A percentile compares a stretch with the other conserved stretches of the same genome.
These are phyloP conservation scores for Equus przewalskii DNA, from an alignment of 2,113 vertebrate species.

Conservation along the genomic window DNA sequence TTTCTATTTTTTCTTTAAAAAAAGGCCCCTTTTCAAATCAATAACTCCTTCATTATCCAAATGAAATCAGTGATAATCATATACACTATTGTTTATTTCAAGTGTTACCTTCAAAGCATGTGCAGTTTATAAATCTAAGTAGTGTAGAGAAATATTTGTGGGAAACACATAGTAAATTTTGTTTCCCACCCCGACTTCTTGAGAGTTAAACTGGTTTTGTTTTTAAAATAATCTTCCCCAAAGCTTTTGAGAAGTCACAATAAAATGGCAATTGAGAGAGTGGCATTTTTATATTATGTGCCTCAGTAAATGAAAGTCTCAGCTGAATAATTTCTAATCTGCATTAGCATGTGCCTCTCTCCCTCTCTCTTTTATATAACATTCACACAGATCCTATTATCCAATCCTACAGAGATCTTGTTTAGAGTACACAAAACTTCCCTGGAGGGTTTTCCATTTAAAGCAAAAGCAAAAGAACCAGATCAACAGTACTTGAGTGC, in stretches of 20 bases:
- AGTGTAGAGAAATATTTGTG: constrained; percentile 64
- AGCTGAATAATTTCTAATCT: constrained; percentile 85
- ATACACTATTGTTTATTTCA: constrained; percentile 26
- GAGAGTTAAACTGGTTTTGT: constrained; percentile 53
- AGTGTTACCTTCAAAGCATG: constrained; percentile 44
- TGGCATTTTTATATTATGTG: constrained; percentile 72
- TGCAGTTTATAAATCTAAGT: constrained; percentile 42
- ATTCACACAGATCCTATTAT: constrained; percentile 82
- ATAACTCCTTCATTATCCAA: constrained; percentile 62
- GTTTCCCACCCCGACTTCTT: constrained; percentile 52
- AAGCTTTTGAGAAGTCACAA: constrained; percentile 73
- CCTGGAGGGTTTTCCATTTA: constrained; percentile 87
- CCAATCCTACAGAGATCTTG: constrained; percentile 87
- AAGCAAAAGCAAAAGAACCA: constrained; percentile 77
- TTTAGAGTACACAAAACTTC: constrained; percentile 89
- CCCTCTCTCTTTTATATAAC: constrained; percentile 74
- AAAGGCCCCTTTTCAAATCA: constrained; percentile 63
- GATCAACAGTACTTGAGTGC: constrained; percentile 76
- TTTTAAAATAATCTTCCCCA: constrained; percentile 50
- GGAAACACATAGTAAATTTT: constrained; percentile 59
- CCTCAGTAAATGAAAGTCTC: constrained; percentile 70
- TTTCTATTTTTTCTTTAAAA: constrained; percentile 46
- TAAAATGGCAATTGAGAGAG: constrained; percentile 62
- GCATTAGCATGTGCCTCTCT: constrained; percentile 76
- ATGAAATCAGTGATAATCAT: constrained; percentile 68